These are phyloP conservation scores for Dendropsophus ebraccatus DNA, from an alignment of 2,113 vertebrate species.

Conservation along the genomic window DNA sequence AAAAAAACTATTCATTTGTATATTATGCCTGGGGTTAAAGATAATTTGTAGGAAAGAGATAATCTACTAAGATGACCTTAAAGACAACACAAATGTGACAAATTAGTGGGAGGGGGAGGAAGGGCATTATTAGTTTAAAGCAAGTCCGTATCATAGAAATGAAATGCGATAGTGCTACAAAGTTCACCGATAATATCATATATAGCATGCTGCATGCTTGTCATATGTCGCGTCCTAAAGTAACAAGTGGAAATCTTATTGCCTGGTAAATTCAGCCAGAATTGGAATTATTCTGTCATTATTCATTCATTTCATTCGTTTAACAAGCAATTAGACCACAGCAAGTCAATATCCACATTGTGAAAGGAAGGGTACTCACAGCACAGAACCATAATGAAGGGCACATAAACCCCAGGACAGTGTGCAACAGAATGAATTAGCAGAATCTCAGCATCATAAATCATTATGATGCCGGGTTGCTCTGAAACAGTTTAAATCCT, in stretches of 20 bases:
- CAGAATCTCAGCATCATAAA: no score
- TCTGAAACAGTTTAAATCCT: neutral
- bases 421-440: no score
- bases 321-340: no score
- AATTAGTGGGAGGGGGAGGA: slow-evolving; percentile 3
- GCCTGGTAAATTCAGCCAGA: neutral
- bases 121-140: slow-evolving; percentile 7
- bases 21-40: slow-evolving; percentile 17
- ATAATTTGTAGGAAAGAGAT: slow-evolving; percentile 31
- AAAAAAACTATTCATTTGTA: neutral
- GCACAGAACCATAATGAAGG: no score
- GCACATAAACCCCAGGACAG: no score
- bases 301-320: no score
- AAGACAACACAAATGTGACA: slow-evolving; percentile 31
- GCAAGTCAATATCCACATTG: no score
- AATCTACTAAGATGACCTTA: slow-evolving; percentile 40
- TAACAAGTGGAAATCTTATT: neutral
- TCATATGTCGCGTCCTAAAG: neutral
- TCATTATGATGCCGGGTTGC: no score
- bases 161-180: neutral
- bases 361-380: no score
- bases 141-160: neutral
- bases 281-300: no score
- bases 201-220: neutral
- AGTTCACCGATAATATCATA: slow-evolving; percentile 20